Evolutionary conservation across 1,140 invertebrate species (phyloP).

Genomic region (Psilanteris sp.): DNA sequence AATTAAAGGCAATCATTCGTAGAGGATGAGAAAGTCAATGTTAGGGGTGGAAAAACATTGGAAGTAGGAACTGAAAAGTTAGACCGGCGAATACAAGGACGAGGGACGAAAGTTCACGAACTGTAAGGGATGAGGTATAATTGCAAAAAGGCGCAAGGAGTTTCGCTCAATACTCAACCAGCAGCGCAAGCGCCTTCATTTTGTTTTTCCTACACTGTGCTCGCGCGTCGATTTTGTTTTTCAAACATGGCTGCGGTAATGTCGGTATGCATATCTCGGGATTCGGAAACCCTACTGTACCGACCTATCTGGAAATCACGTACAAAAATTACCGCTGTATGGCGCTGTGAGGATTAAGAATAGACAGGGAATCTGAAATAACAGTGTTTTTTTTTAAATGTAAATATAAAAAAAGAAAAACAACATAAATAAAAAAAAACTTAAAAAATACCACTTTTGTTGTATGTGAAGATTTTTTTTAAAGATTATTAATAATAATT

Average conservation of each 20-base stretch:
- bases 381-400: too few relatives aligned
- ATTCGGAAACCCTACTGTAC: constrained; percentile 50
- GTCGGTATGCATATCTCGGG: constrained; percentile 59
- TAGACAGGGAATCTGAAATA: constrained; percentile 2
- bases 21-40: constrained; percentile 43
- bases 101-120: constrained; percentile 58
- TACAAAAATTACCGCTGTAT: constrained; percentile 62
- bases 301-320: constrained; percentile 49
- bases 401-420: too few relatives aligned
- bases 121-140: constrained; percentile 58
- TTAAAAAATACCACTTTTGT: too few relatives aligned
- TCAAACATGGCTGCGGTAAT: constrained; percentile 61
- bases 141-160: constrained; percentile 61
- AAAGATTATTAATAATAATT: too few relatives aligned
- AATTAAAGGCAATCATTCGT: constrained; percentile 56
- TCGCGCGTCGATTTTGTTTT: constrained; percentile 64
- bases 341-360: constrained; percentile 60
- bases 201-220: constrained; percentile 63
- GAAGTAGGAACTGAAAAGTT: constrained; percentile 62
- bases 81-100: constrained; percentile 51
- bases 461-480: too few relatives aligned
- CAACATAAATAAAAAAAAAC: too few relatives aligned
- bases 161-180: constrained; percentile 59
- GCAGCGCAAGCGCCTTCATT: constrained; percentile 66
- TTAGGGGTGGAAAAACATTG: constrained; percentile 62